Evolutionary conservation across 1,140 invertebrate species (phyloP), one percentile per base, ranked within the genome.

Genomic region (Drosophila fuyamai): DNA sequence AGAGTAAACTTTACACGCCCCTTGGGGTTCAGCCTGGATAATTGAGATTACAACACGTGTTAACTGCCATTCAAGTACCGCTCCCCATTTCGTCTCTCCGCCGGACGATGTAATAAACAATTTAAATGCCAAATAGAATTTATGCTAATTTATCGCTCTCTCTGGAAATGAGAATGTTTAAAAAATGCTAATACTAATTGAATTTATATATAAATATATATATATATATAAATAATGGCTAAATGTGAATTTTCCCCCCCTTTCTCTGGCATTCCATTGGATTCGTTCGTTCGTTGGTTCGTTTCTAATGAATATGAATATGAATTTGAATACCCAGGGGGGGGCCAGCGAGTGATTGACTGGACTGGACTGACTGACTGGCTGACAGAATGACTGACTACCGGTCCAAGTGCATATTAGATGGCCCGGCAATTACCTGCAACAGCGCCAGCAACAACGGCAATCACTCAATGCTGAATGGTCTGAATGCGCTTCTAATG

Each of bases 401-500:
- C 41, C 44, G 63, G 63, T 29, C 78, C 65, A 76, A 81, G 58
- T 80, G 75, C 75, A 78, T 78, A 77, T 78, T 77, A 70, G 74
- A 77, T 77, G 75, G 53, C 41, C 38, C 43, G 40, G 44, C 70
- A 79, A 79, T 79, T 79, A 74, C 32, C 75, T 53, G 71, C 71
- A 56, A 73, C 60, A 47, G 47, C 61, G 44, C 44, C 44, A 55
- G 40, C 29, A 76, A 41, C 47, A 29, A 50, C 16, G 43, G 63
- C 56, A 68, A 77, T 67, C 53, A 77, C 47, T 55, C 53, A 66
- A 35, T 80, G 50, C 9, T 48, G 55, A 67, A 76, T 60, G 74
- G 38, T 44, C 75, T 73, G 58, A 74, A 67, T 79, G 70, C 50
- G 35, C 58, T 63, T 83, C 75, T 79, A 83, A 82, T 82, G 76